phyloP scores from a whole-genome alignment of 2,888 invertebrate genomes.

The Acrocera orbiculus region DNA sequence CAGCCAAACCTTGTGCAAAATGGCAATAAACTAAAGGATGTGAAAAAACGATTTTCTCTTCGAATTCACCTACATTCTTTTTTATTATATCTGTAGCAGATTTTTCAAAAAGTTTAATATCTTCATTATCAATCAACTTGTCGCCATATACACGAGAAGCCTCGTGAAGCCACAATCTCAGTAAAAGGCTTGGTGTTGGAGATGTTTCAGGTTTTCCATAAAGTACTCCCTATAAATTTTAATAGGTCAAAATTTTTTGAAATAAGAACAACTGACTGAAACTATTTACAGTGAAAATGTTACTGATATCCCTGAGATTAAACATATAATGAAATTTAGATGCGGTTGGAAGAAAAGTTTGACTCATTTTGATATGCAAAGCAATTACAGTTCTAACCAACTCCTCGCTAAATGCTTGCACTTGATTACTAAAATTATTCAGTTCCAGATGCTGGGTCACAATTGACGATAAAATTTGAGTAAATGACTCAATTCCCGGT shows the following conservation, averaged over 20 bases:
- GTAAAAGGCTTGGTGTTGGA: conserved; percentile 47
- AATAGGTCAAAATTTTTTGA: too few relatives aligned
- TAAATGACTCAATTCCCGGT: conserved; percentile 63
- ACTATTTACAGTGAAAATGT: conserved; percentile 70
- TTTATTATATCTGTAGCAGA: conserved; percentile 57
- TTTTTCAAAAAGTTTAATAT: conserved; percentile 55
- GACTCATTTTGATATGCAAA: conserved; percentile 56
- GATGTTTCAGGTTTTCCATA: conserved; percentile 64
- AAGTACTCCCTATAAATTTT: conserved; percentile 51
- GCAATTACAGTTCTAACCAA: conserved; percentile 55
- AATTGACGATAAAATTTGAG: conserved; percentile 71
- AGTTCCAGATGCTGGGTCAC: conserved; percentile 54
- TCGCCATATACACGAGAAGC: conserved; percentile 80
- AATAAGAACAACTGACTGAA: background rate
- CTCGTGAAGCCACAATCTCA: conserved; percentile 81
- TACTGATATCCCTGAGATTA: conserved; percentile 80
- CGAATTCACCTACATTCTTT: conserved; percentile 56
- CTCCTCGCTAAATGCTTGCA: conserved; percentile 40
- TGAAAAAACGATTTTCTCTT: conserved; percentile 51
- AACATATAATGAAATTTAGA: conserved; percentile 90
- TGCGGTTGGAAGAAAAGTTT: conserved; percentile 78
- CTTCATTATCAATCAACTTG: conserved; percentile 67
- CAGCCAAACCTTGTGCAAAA: conserved; percentile 80
- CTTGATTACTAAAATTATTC: conserved; percentile 45
- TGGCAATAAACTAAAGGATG: conserved; percentile 80